These are phyloP conservation scores for Aspidapion aeneum DNA, from an alignment of 2,888 invertebrate genomes.

Conservation along the genomic window DNA sequence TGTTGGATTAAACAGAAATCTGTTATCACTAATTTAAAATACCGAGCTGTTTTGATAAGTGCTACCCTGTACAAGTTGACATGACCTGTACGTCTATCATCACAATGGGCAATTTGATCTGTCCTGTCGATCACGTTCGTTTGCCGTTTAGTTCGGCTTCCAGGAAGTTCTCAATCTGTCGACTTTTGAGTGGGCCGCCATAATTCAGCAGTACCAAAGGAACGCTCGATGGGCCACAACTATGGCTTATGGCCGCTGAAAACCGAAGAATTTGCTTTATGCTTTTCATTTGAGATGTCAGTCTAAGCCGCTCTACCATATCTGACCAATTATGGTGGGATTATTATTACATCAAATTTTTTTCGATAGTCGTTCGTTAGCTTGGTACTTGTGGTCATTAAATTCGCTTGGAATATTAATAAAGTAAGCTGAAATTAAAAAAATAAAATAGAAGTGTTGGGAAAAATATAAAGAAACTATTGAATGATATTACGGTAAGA, in stretches of 20 bases:
- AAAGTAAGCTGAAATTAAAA: too few relatives aligned
- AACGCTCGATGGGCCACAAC: slow-evolving; percentile 34
- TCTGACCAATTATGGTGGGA: slow-evolving; percentile 23
- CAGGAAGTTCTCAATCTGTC: slow-evolving; percentile 39
- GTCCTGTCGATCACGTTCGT: slow-evolving; percentile 44
- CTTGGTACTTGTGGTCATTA: neutral
- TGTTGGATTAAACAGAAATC: too few relatives aligned
- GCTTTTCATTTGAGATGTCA: slow-evolving; percentile 35
- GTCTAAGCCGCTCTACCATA: slow-evolving; percentile 21
- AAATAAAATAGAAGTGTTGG: too few relatives aligned
- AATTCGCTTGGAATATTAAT: neutral
- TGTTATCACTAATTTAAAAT: too few relatives aligned
- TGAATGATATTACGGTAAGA: too few relatives aligned
- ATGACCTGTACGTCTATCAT: slow-evolving; percentile 37
- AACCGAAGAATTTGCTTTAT: slow-evolving; percentile 35
- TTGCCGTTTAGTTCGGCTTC: too few relatives aligned
- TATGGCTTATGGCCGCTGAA: slow-evolving; percentile 22
- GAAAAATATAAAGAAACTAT: too few relatives aligned
- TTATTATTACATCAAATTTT: slow-evolving; percentile 28
- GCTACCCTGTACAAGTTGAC: slow-evolving; percentile 15
- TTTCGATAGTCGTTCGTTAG: slow-evolving; percentile 11
- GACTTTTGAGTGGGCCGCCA: slow-evolving; percentile 32
- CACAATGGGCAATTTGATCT: slow-evolving; percentile 43
- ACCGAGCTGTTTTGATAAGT: too few relatives aligned
- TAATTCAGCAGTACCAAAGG: slow-evolving; percentile 31